Conservation (phyloP, 92 coral and sea anemone genomes). For the Epizoanthus scotinus region DNA sequence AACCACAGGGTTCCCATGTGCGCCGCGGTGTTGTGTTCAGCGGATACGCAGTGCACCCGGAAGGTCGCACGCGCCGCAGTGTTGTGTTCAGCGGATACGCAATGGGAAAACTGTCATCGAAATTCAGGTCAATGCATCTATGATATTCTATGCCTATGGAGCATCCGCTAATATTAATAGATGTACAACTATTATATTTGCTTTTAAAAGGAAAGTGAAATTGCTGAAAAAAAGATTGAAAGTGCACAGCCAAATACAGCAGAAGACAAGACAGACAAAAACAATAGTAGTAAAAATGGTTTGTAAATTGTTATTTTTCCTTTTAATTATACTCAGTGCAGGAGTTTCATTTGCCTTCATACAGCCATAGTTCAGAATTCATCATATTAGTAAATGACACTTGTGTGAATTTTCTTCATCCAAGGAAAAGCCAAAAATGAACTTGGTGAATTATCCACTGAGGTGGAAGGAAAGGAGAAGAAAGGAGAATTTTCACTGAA, state of each 20-base stretch:
- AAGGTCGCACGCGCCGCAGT: too few relatives aligned
- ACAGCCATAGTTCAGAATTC: not conserved
- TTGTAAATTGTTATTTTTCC: not conserved
- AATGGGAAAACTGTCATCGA: too few relatives aligned
- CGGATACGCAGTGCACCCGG: too few relatives aligned
- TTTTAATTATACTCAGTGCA: not conserved
- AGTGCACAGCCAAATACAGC: not conserved
- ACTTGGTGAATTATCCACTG: slow-evolving; percentile 11
- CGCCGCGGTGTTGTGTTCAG: too few relatives aligned
- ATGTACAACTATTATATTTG: too few relatives aligned
- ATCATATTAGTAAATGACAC: too few relatives aligned
- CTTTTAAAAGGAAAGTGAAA: not conserved
- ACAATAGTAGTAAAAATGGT: not conserved
- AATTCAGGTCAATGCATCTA: too few relatives aligned
- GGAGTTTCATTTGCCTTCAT: not conserved
- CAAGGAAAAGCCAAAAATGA: not conserved
- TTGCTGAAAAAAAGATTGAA: slow-evolving; percentile 15
- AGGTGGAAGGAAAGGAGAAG: not conserved
- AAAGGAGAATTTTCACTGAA: not conserved
- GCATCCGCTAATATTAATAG: too few relatives aligned
- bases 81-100: too few relatives aligned
- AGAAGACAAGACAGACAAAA: not conserved
- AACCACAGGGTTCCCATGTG: too few relatives aligned
- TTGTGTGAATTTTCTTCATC: not conserved
- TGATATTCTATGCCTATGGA: too few relatives aligned